phyloP scores from a whole-genome alignment of 2,888 invertebrate species.

The Hipparchia semele region DNA sequence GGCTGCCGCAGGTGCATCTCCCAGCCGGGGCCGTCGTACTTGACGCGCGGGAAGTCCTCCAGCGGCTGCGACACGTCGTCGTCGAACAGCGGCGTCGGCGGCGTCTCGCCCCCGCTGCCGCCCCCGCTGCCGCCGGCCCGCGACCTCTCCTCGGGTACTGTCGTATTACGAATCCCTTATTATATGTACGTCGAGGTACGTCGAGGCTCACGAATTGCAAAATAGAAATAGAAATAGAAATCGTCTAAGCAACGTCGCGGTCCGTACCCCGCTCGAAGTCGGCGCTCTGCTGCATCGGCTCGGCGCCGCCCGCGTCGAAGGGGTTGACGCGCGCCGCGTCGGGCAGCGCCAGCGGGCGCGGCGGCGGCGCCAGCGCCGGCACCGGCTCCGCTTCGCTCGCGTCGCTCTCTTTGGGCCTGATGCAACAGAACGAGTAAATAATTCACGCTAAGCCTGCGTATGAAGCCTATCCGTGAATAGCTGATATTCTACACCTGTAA shows the following conservation, averaged over 20 bases:
- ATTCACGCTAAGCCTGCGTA: too few relatives aligned
- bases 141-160: slow-evolving; percentile 64
- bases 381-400: slow-evolving; percentile 64
- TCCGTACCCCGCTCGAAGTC: slow-evolving; percentile 38
- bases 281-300: slow-evolving; percentile 47
- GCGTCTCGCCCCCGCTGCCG: slow-evolving; percentile 69
- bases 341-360: slow-evolving; percentile 76
- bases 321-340: slow-evolving; percentile 89
- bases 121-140: slow-evolving; percentile 47
- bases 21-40: slow-evolving; percentile 94
- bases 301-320: slow-evolving; percentile 86
- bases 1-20: slow-evolving; percentile 98
- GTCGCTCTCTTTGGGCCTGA: slow-evolving; percentile 81
- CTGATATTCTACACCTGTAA: background rate
- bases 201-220: too few relatives aligned
- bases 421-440: background rate
- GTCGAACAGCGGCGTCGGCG: slow-evolving; percentile 96
- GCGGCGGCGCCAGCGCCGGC: slow-evolving; percentile 91
- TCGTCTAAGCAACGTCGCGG: background rate
- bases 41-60: slow-evolving; percentile 93
- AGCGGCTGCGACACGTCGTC: slow-evolving; percentile 96
- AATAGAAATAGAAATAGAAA: too few relatives aligned
- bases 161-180: background rate
- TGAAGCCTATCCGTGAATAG: too few relatives aligned
- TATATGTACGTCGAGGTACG: too few relatives aligned